Evolutionary conservation across 2,888 invertebrate species (phyloP).

Genomic region (Erebia aethiops): DNA sequence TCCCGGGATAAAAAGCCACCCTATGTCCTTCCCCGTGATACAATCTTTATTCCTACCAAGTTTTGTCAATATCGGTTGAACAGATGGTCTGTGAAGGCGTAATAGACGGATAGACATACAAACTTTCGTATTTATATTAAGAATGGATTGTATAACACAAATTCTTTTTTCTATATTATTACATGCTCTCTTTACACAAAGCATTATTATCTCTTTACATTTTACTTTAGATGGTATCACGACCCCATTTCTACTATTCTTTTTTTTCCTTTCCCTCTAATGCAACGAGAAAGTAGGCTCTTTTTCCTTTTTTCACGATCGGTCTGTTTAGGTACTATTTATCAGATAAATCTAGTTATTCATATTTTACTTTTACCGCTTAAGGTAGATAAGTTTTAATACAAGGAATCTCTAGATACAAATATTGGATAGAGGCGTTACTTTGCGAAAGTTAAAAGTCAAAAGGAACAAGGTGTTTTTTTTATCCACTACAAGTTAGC

Average conservation of each 20-base stretch:
- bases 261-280: slow-evolving; percentile 16
- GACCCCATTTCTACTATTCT: not conserved
- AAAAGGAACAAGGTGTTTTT: not conserved
- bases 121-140: too few relatives aligned
- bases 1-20: too few relatives aligned
- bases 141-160: not conserved
- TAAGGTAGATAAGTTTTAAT: not conserved
- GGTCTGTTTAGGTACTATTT: slow-evolving; percentile 14
- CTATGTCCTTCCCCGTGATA: too few relatives aligned
- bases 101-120: too few relatives aligned
- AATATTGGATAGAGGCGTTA: too few relatives aligned
- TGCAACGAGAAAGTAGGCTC: slow-evolving; percentile 1
- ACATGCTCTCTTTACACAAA: not conserved
- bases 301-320: slow-evolving; percentile 4
- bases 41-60: too few relatives aligned
- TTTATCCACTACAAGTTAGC: too few relatives aligned
- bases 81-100: too few relatives aligned
- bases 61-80: too few relatives aligned
- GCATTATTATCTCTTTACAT: not conserved
- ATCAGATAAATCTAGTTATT: slow-evolving; percentile 13
- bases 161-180: not conserved
- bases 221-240: not conserved
- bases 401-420: not conserved
- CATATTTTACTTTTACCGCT: not conserved
- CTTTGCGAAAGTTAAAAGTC: not conserved